A percentile compares a stretch with the other conserved stretches of the same genome.
These are phyloP conservation scores for Capitella teleta DNA, from an alignment of 1,140 invertebrate species.

Conservation along the genomic window DNA sequence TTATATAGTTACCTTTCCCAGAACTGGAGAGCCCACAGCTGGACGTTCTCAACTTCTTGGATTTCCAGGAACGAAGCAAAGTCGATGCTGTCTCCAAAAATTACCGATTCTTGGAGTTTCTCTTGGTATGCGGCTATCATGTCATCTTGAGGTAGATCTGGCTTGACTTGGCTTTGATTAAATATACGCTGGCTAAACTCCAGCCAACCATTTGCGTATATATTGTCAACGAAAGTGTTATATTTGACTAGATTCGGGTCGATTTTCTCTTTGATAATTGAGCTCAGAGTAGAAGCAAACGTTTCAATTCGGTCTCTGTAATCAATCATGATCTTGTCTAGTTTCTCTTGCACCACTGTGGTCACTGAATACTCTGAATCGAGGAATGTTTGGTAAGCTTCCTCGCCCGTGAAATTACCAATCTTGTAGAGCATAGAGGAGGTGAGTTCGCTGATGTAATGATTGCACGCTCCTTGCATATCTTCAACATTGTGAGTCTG, in stretches of 20 bases:
- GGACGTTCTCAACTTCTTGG: not conserved
- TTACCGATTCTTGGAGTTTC: not conserved
- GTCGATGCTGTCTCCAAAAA: not conserved
- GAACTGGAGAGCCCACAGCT: not conserved
- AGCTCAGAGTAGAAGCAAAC: too few species aligned
- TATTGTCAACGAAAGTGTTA: not conserved
- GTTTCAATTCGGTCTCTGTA: too few species aligned
- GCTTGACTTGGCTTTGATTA: not conserved
- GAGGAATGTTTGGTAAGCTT: too few species aligned
- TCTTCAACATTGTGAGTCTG: not conserved
- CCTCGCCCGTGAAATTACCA: too few species aligned
- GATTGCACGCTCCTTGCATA: conserved; percentile 2
- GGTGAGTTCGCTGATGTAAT: conserved; percentile 1
- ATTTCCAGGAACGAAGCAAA: conserved; percentile 1
- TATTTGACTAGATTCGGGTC: too few species aligned
- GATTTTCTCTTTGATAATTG: too few species aligned
- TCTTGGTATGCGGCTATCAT: not conserved
- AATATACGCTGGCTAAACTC: not conserved
- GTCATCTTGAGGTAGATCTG: not conserved
- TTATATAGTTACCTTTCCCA: conserved; percentile 1
- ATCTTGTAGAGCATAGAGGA: not conserved
- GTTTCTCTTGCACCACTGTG: too few species aligned
- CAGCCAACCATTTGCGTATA: not conserved
- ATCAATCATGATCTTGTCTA: too few species aligned
- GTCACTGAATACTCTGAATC: too few species aligned